These are phyloP conservation scores for Cybosia mesomella DNA, from an alignment of 2,888 invertebrate species.

Conservation along the genomic window DNA sequence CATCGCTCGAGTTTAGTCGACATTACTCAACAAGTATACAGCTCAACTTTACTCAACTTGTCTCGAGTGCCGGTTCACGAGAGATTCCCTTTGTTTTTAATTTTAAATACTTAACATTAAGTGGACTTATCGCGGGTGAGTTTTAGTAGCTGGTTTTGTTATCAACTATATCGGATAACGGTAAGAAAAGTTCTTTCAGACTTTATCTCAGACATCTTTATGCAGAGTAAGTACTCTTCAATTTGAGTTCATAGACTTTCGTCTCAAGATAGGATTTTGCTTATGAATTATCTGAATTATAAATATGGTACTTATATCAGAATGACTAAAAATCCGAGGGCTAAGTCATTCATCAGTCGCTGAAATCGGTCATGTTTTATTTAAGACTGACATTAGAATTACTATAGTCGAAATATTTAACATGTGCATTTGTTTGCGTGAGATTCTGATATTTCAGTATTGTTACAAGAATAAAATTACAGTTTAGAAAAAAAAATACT, in stretches of 20 bases:
- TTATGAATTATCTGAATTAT: background rate
- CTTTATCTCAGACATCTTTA: slow-evolving; percentile 4
- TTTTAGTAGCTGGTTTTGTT: slow-evolving; percentile 13
- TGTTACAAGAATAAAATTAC: too few relatives aligned
- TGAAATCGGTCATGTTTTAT: too few relatives aligned
- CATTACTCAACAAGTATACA: slow-evolving; percentile 36
- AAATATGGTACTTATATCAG: background rate
- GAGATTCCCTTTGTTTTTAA: slow-evolving; percentile 51
- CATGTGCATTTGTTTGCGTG: too few relatives aligned
- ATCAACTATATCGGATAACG: slow-evolving; percentile 13
- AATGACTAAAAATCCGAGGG: background rate
- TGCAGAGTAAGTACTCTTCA: slow-evolving; percentile 1
- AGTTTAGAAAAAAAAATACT: too few relatives aligned
- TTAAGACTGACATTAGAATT: too few relatives aligned
- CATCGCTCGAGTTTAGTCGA: slow-evolving; percentile 42
- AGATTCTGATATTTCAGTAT: too few relatives aligned
- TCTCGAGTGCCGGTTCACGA: slow-evolving; percentile 49
- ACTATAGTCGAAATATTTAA: too few relatives aligned
- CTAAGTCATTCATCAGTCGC: background rate
- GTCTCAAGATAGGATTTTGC: background rate
- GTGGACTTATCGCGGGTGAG: slow-evolving; percentile 25
- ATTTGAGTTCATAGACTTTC: background rate
- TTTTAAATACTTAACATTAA: slow-evolving; percentile 46
- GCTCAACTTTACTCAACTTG: slow-evolving; percentile 41
- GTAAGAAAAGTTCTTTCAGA: slow-evolving; percentile 7